Evolutionary conservation across 2,888 invertebrate species (phyloP).

Genomic region (Dexiosoma caninum): DNA sequence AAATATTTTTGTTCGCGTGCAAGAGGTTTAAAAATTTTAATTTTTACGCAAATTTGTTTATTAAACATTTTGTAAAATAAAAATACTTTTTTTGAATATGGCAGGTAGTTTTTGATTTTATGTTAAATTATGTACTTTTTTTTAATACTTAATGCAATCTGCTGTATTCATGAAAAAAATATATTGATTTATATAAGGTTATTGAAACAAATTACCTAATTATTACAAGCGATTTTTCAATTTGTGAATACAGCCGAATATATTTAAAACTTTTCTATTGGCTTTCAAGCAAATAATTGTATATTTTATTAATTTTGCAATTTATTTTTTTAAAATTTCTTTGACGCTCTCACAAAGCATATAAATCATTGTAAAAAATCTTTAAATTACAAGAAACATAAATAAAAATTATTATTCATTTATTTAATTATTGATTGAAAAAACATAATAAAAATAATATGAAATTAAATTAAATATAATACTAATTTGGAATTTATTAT

Average conservation of each 20-base stretch:
- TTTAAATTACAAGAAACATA: slow-evolving; percentile 13
- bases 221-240: no score
- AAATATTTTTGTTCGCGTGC: no score
- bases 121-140: slow-evolving; percentile 47
- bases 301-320: slow-evolving; percentile 42
- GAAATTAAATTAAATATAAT: slow-evolving; percentile 23
- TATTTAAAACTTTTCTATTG: no score
- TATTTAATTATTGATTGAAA: slow-evolving; percentile 29
- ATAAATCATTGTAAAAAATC: slow-evolving; percentile 38
- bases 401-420: slow-evolving; percentile 33
- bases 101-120: slow-evolving; percentile 36
- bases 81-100: no score
- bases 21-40: no score
- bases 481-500: background rate
- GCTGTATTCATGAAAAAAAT: no score
- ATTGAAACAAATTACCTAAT: no score
- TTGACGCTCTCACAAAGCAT: slow-evolving; percentile 3
- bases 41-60: no score
- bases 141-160: background rate
- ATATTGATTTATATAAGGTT: no score
- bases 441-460: slow-evolving; percentile 22
- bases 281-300: slow-evolving; percentile 19
- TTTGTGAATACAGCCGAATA: no score
- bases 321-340: slow-evolving; percentile 40
- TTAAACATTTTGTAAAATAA: no score